phyloP scores from a whole-genome alignment of 2,797 vertebrate genomes.

The Pipistrellus pipistrellus region DNA sequence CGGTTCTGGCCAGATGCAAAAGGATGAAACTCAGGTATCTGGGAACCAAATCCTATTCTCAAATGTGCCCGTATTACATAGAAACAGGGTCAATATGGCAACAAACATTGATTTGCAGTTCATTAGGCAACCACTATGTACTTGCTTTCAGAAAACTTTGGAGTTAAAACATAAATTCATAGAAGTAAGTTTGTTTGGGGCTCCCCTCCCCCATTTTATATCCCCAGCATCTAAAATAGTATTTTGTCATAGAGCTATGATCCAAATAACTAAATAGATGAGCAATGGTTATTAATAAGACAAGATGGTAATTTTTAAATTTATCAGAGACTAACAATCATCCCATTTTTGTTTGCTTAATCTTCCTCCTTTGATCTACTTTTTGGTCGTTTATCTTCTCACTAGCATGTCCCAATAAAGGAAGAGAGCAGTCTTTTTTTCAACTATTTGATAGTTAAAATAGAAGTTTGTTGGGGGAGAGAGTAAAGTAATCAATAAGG shows the following conservation, averaged over 20 bases:
- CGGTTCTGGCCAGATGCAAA: not conserved
- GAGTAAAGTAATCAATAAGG: slow-evolving; percentile 4
- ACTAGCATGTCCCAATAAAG: not conserved
- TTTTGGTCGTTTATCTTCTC: slow-evolving; percentile 24
- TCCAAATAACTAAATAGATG: slow-evolving; percentile 11
- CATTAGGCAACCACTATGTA: not conserved
- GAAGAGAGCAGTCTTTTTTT: not conserved
- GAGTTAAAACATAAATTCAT: slow-evolving; percentile 22
- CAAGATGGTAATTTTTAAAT: not conserved
- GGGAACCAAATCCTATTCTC: not conserved
- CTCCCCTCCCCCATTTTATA: not conserved
- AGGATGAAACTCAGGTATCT: not conserved
- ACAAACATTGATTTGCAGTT: not conserved
- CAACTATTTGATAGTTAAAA: not conserved
- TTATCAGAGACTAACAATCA: not conserved
- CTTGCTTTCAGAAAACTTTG: slow-evolving; percentile 2
- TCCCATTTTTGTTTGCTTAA: not conserved
- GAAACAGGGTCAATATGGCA: not conserved
- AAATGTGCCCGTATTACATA: not conserved
- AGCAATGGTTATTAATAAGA: slow-evolving; percentile 11
- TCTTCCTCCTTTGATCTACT: not conserved
- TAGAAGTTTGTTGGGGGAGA: not conserved
- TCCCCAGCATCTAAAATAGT: slow-evolving; percentile 16
- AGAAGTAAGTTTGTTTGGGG: not conserved
- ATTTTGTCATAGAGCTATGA: not conserved